These are phyloP conservation scores for Phyllotreta cruciferae DNA, from an alignment of 2,888 invertebrate genomes.

Conservation along the genomic window DNA sequence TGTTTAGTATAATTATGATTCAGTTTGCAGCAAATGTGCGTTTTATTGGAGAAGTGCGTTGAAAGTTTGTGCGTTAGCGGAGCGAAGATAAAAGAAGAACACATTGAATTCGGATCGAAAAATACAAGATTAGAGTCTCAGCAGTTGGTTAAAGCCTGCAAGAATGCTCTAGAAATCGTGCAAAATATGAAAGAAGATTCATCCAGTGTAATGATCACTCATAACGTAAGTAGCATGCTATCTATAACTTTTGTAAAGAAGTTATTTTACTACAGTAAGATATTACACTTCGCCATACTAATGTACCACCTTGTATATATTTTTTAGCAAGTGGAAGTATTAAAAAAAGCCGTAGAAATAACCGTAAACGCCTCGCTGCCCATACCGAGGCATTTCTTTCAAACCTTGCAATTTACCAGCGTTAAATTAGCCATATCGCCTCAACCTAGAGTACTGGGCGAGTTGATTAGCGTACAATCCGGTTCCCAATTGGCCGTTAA, in stretches of 20 bases:
- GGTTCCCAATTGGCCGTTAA: slow-evolving; percentile 89
- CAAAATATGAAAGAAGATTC: slow-evolving; percentile 54
- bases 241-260: neutral
- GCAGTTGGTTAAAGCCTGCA: slow-evolving; percentile 60
- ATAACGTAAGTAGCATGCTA: slow-evolving; percentile 54
- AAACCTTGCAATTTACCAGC: slow-evolving; percentile 82
- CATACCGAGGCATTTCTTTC: slow-evolving; percentile 82
- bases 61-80: slow-evolving; percentile 71
- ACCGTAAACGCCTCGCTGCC: slow-evolving; percentile 70
- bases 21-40: slow-evolving; percentile 82
- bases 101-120: slow-evolving; percentile 56
- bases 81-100: slow-evolving; percentile 52
- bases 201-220: slow-evolving; percentile 59
- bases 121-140: slow-evolving; percentile 60
- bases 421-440: slow-evolving; percentile 84
- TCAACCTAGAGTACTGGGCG: slow-evolving; percentile 79
- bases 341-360: slow-evolving; percentile 69
- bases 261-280: slow-evolving; percentile 11
- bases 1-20: slow-evolving; percentile 31
- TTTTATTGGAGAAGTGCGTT: slow-evolving; percentile 76
- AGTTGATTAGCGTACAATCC: slow-evolving; percentile 83
- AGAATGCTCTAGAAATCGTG: slow-evolving; percentile 57
- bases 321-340: slow-evolving; percentile 63
- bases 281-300: slow-evolving; percentile 7
- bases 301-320: neutral